These are phyloP conservation scores for Acromyrmex heyeri DNA, from an alignment of 1,140 invertebrate genomes.

Conservation along the genomic window DNA sequence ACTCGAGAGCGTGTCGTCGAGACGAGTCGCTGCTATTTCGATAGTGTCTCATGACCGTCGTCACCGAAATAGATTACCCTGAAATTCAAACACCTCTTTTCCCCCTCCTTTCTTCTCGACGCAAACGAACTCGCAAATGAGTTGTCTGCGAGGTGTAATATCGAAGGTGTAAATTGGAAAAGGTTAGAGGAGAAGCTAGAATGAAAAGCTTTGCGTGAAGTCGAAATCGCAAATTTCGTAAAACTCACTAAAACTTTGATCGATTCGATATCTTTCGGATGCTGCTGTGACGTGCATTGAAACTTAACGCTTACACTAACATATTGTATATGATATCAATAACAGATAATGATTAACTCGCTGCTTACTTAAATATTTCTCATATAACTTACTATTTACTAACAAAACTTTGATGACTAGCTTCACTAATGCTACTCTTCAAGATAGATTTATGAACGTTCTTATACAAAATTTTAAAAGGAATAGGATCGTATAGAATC, in stretches of 20 bases:
- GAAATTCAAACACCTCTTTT: conserved; percentile 70
- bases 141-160: conserved; percentile 12
- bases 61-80: conserved; percentile 79
- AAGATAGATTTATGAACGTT: conserved; percentile 28
- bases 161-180: conserved; percentile 53
- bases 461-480: not conserved
- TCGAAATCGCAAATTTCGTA: not conserved
- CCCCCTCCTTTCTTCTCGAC: conserved; percentile 31
- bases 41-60: conserved; percentile 60
- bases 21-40: conserved; percentile 73
- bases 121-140: conserved; percentile 62
- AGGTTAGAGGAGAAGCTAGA: not conserved
- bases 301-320: conserved; percentile 30
- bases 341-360: not conserved
- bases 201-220: not conserved
- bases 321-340: not conserved
- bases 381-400: not conserved
- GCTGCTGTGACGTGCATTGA: not conserved
- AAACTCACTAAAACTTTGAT: not conserved
- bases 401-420: not conserved
- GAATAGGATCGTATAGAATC: not conserved
- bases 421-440: conserved; percentile 25
- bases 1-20: conserved; percentile 5
- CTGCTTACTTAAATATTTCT: conserved; percentile 9
- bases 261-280: conserved; percentile 3